Percentiles rank a stretch among this genome's conserved stretches.
These are phyloP conservation scores for Drosophila trapezifrons DNA, from an alignment of 1,140 invertebrate genomes.

Conservation along the genomic window DNA sequence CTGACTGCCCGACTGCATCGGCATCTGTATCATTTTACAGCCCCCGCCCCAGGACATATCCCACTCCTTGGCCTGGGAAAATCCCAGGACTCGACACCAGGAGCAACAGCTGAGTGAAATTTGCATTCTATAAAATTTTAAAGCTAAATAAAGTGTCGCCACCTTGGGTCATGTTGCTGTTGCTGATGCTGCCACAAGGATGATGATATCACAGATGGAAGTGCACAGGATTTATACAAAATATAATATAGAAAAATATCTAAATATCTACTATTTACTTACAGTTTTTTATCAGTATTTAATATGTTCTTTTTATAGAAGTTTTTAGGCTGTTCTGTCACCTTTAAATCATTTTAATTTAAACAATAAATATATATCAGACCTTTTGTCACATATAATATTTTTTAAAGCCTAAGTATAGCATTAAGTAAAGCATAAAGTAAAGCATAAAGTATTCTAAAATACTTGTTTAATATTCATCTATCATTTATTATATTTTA, in stretches of 20 bases:
- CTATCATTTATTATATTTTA: too few relatives aligned
- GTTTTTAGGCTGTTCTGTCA: too few relatives aligned
- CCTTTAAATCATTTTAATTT: too few relatives aligned
- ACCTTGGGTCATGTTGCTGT: constrained; percentile 13
- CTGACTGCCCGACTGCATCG: constrained; percentile 16
- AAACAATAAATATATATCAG: neutral
- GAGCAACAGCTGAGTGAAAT: constrained; percentile 73
- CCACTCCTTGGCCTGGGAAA: neutral
- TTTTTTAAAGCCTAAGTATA: too few relatives aligned
- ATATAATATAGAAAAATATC: too few relatives aligned
- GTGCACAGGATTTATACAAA: neutral
- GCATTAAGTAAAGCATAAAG: too few relatives aligned
- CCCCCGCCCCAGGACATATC: too few relatives aligned
- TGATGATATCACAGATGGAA: neutral
- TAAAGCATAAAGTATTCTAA: too few relatives aligned
- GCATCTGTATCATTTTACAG: neutral
- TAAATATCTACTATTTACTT: too few relatives aligned
- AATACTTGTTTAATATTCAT: too few relatives aligned
- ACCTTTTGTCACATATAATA: neutral
- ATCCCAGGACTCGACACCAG: constrained; percentile 21
- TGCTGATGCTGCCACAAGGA: neutral
- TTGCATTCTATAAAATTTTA: constrained; percentile 74
- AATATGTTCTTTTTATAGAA: too few relatives aligned
- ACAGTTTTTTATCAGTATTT: neutral
- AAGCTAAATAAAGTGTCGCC: constrained; percentile 71